Percentiles rank a stretch among this genome's conserved stretches.
Evolutionary conservation across 2,113 vertebrate species (phyloP).

Genomic region (Ivindomyrus marchei): DNA sequence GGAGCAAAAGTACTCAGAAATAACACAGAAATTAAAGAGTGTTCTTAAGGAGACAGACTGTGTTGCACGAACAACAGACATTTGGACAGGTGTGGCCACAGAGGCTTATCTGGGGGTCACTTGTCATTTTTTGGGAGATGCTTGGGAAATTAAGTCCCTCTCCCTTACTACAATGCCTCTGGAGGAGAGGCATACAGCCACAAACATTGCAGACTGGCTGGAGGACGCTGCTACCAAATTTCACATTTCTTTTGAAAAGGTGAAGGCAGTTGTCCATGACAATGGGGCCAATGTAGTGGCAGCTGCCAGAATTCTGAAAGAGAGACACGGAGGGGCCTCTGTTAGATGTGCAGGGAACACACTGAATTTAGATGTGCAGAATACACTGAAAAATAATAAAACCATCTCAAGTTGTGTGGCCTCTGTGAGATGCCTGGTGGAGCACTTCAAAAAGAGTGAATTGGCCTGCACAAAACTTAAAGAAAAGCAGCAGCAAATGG

Average conservation of each 20-base stretch:
- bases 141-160: conserved; percentile 29
- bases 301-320: conserved; percentile 13
- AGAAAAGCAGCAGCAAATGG: conserved; percentile 30
- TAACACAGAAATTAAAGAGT: conserved; percentile 22
- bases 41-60: conserved; percentile 17
- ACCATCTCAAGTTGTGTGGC: conserved; percentile 18
- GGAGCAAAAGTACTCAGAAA: conserved; percentile 21
- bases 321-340: conserved; percentile 26
- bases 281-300: conserved; percentile 28
- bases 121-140: conserved; percentile 24
- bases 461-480: conserved; percentile 28
- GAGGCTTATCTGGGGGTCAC: conserved; percentile 28
- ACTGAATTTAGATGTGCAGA: conserved; percentile 29
- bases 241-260: conserved; percentile 28
- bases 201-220: conserved; percentile 27
- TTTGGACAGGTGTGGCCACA: conserved; percentile 27
- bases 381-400: conserved; percentile 14
- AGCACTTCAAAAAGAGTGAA: conserved; percentile 38
- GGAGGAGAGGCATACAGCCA: conserved; percentile 28
- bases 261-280: conserved; percentile 32
- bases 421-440: conserved; percentile 20
- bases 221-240: conserved; percentile 24
- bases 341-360: conserved; percentile 32
- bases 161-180: conserved; percentile 26
- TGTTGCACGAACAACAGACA: conserved; percentile 28